phyloP scores from a whole-genome alignment of 2,113 vertebrate genomes.

The Anthoscopus minutus region DNA sequence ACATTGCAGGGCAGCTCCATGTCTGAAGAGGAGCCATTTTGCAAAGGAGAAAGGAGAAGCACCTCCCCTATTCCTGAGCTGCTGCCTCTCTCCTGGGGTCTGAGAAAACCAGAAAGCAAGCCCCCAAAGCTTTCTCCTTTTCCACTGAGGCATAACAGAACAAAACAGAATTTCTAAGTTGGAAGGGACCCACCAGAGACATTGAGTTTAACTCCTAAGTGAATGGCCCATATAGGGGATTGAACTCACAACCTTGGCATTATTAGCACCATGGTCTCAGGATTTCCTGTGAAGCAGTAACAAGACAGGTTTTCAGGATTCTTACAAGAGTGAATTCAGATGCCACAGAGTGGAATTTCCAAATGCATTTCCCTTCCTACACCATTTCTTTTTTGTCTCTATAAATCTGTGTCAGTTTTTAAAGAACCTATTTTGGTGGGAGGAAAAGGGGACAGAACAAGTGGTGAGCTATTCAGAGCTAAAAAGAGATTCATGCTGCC shows the following conservation, averaged over 20 bases:
- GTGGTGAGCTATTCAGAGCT: conserved; percentile 33
- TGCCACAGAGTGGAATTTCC: conserved; percentile 4
- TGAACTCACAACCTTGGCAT: not conserved
- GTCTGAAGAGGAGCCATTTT: not conserved
- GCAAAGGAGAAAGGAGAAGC: not conserved
- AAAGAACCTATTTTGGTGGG: not conserved
- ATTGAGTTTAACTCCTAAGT: not conserved
- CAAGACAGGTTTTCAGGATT: not conserved
- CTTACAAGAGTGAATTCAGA: conserved; percentile 2
- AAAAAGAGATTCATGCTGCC: conserved; percentile 18
- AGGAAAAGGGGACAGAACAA: conserved; percentile 17
- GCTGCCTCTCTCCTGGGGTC: not conserved
- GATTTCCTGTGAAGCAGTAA: not conserved
- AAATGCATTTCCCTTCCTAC: conserved; percentile 21
- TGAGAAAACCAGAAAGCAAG: not conserved
- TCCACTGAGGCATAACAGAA: not conserved
- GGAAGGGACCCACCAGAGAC: not conserved
- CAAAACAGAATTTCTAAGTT: not conserved
- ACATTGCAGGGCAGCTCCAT: not conserved
- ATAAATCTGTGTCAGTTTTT: conserved; percentile 42
- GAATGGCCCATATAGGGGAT: not conserved
- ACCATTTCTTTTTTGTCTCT: conserved; percentile 27
- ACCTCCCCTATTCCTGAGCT: not conserved
- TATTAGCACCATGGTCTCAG: not conserved
- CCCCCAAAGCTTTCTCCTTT: not conserved